A percentile compares a stretch with the other conserved stretches of the same genome.
Conservation (phyloP, 92 coral and sea anemone species). For the Meandrina meandrites region DNA sequence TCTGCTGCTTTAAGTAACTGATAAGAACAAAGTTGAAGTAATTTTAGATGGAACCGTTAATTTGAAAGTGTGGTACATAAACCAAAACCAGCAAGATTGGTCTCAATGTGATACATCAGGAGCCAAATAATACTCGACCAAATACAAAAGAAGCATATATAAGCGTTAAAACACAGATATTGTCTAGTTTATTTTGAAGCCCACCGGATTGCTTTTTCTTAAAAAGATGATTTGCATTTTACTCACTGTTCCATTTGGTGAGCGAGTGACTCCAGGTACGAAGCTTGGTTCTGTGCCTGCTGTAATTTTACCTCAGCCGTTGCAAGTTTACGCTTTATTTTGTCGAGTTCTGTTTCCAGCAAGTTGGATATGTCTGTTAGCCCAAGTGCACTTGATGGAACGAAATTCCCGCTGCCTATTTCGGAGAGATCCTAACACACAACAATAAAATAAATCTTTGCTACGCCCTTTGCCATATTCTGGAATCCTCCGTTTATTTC, state of each 20-base stretch:
- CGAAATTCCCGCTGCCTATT: slow-evolving; percentile 66
- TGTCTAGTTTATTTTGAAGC: not conserved
- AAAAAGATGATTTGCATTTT: not conserved
- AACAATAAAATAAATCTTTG: not conserved
- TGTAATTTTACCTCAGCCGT: slow-evolving; percentile 36
- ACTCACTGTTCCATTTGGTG: slow-evolving; percentile 73
- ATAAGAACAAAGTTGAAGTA: too few species aligned
- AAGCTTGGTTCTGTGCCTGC: slow-evolving; percentile 60
- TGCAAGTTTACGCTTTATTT: slow-evolving; percentile 31
- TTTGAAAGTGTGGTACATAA: not conserved
- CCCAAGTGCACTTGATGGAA: slow-evolving; percentile 71
- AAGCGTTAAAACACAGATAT: not conserved
- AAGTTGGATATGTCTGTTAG: slow-evolving; percentile 68
- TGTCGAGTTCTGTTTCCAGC: slow-evolving; percentile 48
- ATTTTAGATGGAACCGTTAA: not conserved
- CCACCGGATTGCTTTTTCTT: not conserved
- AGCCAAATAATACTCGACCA: too few species aligned
- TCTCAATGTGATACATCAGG: too few species aligned
- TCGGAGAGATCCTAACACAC: slow-evolving; percentile 48
- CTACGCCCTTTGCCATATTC: not conserved
- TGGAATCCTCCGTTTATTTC: not conserved
- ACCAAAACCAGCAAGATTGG: too few species aligned
- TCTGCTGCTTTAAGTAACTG: too few species aligned
- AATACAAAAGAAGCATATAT: too few species aligned
- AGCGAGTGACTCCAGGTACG: slow-evolving; percentile 52